Conservation (phyloP, 53 echinoderm and acorn worm genomes). For the Actinopyga echinites region DNA sequence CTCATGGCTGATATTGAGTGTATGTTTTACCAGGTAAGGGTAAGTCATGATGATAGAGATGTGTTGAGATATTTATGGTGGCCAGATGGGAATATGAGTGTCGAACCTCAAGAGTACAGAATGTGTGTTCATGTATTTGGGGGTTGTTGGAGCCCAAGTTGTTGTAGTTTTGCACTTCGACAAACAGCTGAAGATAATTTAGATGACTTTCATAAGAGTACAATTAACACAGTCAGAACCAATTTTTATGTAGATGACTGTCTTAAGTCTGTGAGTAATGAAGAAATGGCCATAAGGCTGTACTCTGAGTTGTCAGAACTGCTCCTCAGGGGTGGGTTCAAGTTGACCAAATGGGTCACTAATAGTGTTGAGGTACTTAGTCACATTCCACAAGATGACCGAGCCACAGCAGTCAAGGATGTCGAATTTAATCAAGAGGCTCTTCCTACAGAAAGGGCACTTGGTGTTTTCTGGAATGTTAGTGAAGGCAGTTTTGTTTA, state of each 20-base stretch:
- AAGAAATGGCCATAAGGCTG: not conserved
- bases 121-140: not conserved
- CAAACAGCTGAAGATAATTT: not conserved
- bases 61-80: not conserved
- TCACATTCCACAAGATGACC: constrained; percentile 30
- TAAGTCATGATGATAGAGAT: not conserved
- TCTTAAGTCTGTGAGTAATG: not conserved
- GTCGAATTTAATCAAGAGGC: constrained; percentile 49
- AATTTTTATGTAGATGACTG: not conserved
- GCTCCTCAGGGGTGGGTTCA: not conserved
- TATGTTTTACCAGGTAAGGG: not conserved
- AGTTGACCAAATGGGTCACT: constrained; percentile 57
- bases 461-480: constrained; percentile 6
- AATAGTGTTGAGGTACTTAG: constrained; percentile 48
- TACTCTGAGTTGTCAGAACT: not conserved
- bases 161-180: not conserved
- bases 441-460: constrained; percentile 8
- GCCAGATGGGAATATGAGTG: not conserved
- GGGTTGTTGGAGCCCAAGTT: not conserved
- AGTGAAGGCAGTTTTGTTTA: not conserved
- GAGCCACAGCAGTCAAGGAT: constrained; percentile 36
- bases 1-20: not conserved
- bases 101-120: not conserved
- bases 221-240: too few species aligned
- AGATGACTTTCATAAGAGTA: too few species aligned